phyloP scores from a whole-genome alignment of 2,888 invertebrate species.

The Cryptocephalus moraei region DNA sequence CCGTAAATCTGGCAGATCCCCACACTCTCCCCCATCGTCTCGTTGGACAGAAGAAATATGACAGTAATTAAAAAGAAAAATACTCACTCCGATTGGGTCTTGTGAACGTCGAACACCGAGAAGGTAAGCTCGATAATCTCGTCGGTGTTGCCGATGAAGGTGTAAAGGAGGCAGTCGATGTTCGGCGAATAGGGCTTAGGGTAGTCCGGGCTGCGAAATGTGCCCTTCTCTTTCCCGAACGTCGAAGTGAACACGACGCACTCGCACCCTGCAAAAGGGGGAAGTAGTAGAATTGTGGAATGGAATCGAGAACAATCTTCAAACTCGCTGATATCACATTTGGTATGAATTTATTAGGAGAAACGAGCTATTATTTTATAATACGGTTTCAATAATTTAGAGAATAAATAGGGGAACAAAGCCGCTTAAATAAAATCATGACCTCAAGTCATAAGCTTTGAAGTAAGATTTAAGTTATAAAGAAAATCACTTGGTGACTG shows the following conservation, averaged over 20 bases:
- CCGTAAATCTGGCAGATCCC: neutral
- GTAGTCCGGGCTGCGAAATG: conserved; percentile 76
- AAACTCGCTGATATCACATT: no score
- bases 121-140: conserved; percentile 77
- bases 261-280: conserved; percentile 60
- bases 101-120: conserved; percentile 66
- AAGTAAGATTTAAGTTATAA: no score
- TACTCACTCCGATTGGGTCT: conserved; percentile 58
- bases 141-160: conserved; percentile 66
- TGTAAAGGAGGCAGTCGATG: conserved; percentile 74
- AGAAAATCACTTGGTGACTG: no score
- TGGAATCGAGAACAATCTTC: no score
- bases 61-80: conserved; percentile 4
- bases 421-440: no score
- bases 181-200: conserved; percentile 64
- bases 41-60: neutral
- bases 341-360: no score
- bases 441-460: no score
- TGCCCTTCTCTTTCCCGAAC: conserved; percentile 66
- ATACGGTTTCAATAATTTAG: no score
- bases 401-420: no score
- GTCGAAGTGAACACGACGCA: conserved; percentile 74
- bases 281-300: no score
- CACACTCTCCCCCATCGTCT: neutral
- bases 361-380: no score